Conservation (phyloP, 1,140 invertebrate genomes). For the Drosophila cardini region DNA sequence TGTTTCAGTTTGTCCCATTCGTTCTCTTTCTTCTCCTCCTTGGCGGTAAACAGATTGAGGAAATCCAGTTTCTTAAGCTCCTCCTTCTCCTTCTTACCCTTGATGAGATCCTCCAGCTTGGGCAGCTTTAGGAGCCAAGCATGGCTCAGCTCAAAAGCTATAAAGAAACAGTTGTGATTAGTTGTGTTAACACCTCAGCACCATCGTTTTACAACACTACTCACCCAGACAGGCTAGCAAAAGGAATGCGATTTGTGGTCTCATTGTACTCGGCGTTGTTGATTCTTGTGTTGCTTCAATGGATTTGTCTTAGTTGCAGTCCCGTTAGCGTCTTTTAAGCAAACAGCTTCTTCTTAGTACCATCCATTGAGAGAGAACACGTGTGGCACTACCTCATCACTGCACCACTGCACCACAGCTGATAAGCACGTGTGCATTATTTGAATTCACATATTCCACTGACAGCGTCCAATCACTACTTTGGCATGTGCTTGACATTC, state of each 20-base stretch:
- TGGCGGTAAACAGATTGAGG: constrained; percentile 64
- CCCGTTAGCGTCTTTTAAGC: constrained; percentile 57
- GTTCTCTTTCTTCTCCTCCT: constrained; percentile 57
- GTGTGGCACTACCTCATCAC: constrained; percentile 54
- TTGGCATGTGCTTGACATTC: neutral
- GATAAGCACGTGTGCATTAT: constrained; percentile 66
- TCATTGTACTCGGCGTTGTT: constrained; percentile 46
- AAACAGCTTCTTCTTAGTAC: neutral
- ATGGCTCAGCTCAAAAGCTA: constrained; percentile 51
- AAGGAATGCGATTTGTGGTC: constrained; percentile 58
- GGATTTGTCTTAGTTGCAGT: constrained; percentile 21
- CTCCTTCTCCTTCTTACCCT: constrained; percentile 50
- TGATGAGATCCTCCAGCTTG: constrained; percentile 51
- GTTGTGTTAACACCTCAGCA: neutral
- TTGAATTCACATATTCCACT: constrained; percentile 1
- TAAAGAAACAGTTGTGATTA: neutral
- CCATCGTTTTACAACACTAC: neutral
- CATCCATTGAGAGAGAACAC: constrained; percentile 30
- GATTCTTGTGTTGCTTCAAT: constrained; percentile 17
- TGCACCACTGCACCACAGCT: constrained; percentile 1
- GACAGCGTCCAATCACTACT: neutral
- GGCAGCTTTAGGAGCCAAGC: constrained; percentile 55
- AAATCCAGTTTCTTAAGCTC: constrained; percentile 68
- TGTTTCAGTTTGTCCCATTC: constrained; percentile 69
- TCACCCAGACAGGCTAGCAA: constrained; percentile 59